Evolutionary conservation across 2,797 vertebrate genomes (phyloP).

Genomic region (Octomys mimax): DNA sequence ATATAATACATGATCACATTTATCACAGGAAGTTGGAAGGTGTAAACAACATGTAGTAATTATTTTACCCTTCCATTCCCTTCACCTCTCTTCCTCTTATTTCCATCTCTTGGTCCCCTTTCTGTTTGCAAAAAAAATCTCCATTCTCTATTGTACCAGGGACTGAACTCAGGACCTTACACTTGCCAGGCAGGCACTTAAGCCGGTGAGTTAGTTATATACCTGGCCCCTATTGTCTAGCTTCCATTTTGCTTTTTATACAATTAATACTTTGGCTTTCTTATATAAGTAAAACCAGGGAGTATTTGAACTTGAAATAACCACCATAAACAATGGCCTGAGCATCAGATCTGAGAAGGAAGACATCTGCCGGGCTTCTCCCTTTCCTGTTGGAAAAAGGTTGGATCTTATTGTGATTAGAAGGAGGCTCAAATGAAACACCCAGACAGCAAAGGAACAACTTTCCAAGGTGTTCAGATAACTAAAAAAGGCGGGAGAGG

Average conservation of each 20-base stretch:
- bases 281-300: neutral
- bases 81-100: neutral
- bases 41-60: neutral
- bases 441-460: neutral
- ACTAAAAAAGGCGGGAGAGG: neutral
- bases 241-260: neutral
- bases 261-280: neutral
- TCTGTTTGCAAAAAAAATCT: neutral
- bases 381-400: neutral
- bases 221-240: neutral
- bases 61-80: neutral
- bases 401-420: slow-evolving; percentile 31
- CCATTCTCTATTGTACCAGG: neutral
- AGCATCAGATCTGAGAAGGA: neutral
- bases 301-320: neutral
- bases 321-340: neutral
- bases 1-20: neutral
- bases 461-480: neutral
- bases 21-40: neutral
- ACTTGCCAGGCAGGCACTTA: no score
- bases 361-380: neutral
- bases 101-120: neutral
- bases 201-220: no score
- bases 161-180: no score
- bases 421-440: slow-evolving; percentile 15